These are phyloP conservation scores for Patella pellucida DNA, from an alignment of 2,888 invertebrate genomes.

Conservation along the genomic window DNA sequence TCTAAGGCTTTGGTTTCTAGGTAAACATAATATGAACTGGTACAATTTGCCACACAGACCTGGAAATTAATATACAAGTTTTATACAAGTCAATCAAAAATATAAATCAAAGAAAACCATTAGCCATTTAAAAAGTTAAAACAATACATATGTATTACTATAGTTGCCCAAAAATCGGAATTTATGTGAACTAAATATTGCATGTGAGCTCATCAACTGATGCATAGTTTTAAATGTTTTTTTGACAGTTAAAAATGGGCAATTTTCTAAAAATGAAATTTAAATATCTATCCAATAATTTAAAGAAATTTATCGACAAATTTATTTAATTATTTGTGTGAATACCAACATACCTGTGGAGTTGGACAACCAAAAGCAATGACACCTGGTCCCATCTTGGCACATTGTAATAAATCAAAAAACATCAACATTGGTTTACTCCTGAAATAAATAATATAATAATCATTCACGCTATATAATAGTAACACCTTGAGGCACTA, in stretches of 20 bases:
- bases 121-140: background rate
- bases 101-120: background rate
- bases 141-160: background rate
- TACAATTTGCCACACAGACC: conserved; percentile 81
- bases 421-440: conserved; percentile 74
- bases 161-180: background rate
- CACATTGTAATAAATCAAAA: conserved; percentile 85
- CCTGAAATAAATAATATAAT: conserved; percentile 38
- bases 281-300: no score
- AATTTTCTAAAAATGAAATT: no score
- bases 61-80: conserved; percentile 25
- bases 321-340: no score
- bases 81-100: background rate
- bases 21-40: conserved; percentile 70
- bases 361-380: conserved; percentile 83
- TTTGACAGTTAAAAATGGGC: no score
- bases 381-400: conserved; percentile 76
- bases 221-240: no score
- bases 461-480: no score
- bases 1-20: conserved; percentile 46
- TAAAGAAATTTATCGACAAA: no score
- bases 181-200: background rate
- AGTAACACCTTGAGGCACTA: no score
- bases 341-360: conserved; percentile 77
- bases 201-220: no score